Evolutionary conservation across 2,888 invertebrate species (phyloP).

Genomic region (Amblyjoppa fuscipennis): DNA sequence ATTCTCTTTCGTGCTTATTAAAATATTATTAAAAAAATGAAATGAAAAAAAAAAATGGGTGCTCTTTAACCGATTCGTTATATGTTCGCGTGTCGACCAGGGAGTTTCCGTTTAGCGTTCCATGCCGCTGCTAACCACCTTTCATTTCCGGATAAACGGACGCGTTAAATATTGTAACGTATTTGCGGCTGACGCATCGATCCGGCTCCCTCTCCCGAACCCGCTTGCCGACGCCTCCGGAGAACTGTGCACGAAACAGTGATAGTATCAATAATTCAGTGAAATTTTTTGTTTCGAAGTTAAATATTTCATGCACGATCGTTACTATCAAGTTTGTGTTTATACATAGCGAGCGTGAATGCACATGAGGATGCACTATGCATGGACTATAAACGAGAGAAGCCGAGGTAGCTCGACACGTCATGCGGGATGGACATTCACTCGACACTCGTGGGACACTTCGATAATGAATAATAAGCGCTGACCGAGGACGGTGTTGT

Average conservation of each 20-base stretch:
- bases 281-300: not conserved
- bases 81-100: conserved; percentile 1
- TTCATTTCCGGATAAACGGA: conserved; percentile 23
- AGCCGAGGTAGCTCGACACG: not conserved
- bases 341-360: not conserved
- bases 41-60: conserved; percentile 3
- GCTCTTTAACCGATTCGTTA: not conserved
- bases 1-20: not conserved
- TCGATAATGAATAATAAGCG: conserved; percentile 38
- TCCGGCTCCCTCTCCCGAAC: not conserved
- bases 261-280: conserved; percentile 16
- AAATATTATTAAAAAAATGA: not conserved
- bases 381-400: not conserved
- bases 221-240: not conserved
- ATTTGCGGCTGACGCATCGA: conserved; percentile 24
- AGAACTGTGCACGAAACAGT: not conserved
- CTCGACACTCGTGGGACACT: conserved; percentile 24
- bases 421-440: conserved; percentile 10
- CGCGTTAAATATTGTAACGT: conserved; percentile 31
- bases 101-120: not conserved
- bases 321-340: not conserved
- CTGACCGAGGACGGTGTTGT: conserved; percentile 4
- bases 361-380: not conserved
- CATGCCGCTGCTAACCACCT: conserved; percentile 1
- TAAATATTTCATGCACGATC: not conserved